Conservation (phyloP, 2,113 vertebrate genomes). For the Ciconia boyciana region DNA sequence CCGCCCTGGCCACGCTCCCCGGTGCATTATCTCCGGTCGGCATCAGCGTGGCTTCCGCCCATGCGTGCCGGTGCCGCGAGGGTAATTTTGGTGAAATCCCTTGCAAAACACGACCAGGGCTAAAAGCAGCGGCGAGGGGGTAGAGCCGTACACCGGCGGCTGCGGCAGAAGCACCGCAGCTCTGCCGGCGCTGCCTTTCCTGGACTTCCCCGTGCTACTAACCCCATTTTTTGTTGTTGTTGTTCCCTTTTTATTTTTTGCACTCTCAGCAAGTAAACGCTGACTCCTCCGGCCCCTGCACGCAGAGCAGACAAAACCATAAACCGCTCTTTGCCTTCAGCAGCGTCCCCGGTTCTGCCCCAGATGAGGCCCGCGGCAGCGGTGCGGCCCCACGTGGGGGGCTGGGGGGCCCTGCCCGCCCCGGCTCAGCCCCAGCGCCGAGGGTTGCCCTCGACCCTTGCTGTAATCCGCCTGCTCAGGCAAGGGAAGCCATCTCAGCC, state of each 20-base stretch:
- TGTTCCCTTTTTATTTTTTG: not conserved
- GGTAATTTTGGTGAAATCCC: fast-evolving
- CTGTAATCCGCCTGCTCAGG: not conserved
- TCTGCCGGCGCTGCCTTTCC: not conserved
- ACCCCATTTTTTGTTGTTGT: not conserved
- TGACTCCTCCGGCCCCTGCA: not conserved
- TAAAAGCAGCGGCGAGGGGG: not conserved
- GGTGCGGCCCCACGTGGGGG: not conserved
- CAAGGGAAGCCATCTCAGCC: not conserved
- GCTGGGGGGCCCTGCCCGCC: not conserved
- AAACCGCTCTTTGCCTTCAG: not conserved
- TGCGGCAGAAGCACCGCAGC: not conserved
- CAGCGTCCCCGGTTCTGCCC: not conserved
- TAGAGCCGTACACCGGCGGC: fast-evolving
- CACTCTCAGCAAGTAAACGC: not conserved
- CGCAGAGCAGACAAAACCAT: not conserved
- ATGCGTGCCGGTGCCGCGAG: not conserved
- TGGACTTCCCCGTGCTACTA: not conserved
- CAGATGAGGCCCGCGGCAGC: not conserved
- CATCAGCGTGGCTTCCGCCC: not conserved
- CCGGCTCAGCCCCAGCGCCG: not conserved
- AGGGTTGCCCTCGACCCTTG: not conserved
- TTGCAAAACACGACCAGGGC: not conserved
- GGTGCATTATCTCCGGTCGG: not conserved
- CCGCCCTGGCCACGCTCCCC: fast-evolving